A percentile compares a stretch with the other conserved stretches of the same genome.
phyloP scores from a whole-genome alignment of 2,888 invertebrate genomes.

The Ischnus inquisitorius region DNA sequence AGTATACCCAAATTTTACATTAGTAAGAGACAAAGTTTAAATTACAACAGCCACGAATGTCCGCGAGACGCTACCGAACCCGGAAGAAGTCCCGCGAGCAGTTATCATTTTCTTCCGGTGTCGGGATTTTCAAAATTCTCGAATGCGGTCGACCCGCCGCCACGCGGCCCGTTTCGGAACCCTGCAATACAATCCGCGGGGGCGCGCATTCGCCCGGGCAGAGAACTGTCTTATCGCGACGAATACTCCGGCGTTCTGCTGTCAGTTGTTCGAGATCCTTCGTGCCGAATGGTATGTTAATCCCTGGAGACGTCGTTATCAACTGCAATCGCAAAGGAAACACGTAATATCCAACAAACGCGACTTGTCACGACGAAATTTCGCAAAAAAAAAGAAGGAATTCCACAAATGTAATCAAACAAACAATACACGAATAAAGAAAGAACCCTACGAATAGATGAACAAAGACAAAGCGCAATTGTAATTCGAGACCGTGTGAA shows the following conservation, averaged over 20 bases:
- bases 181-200: too few relatives aligned
- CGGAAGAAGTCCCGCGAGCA: too few relatives aligned
- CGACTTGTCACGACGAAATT: neutral
- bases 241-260: neutral
- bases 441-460: neutral
- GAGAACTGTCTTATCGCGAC: neutral
- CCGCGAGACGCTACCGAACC: too few relatives aligned
- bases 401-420: neutral
- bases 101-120: too few relatives aligned
- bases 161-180: too few relatives aligned
- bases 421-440: neutral
- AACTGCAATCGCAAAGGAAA: neutral
- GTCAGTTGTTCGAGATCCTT: constrained; percentile 6
- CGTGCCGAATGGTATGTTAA: neutral
- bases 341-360: too few relatives aligned
- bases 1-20: too few relatives aligned
- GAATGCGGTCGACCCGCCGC: too few relatives aligned
- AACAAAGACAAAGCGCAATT: neutral
- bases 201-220: too few relatives aligned
- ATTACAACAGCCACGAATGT: too few relatives aligned
- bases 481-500: neutral
- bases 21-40: too few relatives aligned
- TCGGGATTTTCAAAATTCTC: neutral
- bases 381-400: neutral
- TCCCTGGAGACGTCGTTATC: neutral